phyloP scores from a whole-genome alignment of 2,888 invertebrate genomes.

The Parasteatoda lunata region DNA sequence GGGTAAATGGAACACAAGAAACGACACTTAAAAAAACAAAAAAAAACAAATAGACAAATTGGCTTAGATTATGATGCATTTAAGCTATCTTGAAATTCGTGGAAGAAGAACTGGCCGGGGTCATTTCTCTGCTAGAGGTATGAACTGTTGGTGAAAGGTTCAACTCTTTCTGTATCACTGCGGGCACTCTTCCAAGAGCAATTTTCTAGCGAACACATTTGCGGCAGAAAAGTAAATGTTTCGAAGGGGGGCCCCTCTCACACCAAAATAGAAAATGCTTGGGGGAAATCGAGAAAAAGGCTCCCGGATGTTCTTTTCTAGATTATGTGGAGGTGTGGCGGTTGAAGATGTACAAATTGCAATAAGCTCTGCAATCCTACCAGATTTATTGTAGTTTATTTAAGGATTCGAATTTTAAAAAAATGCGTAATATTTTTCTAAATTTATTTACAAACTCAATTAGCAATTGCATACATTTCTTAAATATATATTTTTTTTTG shows the following conservation, averaged over 20 bases:
- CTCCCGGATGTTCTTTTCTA: slow-evolving; percentile 52
- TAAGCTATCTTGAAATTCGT: background rate
- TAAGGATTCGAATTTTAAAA: no score
- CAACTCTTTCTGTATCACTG: slow-evolving; percentile 5
- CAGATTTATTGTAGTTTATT: background rate
- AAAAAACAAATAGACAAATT: no score
- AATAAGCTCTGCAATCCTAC: background rate
- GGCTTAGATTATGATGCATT: no score
- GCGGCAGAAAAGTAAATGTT: slow-evolving; percentile 28
- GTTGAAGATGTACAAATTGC: background rate
- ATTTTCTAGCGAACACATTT: slow-evolving; percentile 54
- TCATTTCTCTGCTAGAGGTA: background rate
- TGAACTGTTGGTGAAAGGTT: background rate
- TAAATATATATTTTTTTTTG: no score
- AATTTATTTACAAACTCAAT: no score
- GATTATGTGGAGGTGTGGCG: slow-evolving; percentile 14
- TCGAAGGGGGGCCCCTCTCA: slow-evolving; percentile 13
- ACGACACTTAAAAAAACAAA: no score
- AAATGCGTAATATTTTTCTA: no score
- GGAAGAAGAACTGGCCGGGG: background rate
- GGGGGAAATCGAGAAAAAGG: background rate
- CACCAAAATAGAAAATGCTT: slow-evolving; percentile 42
- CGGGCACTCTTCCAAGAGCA: slow-evolving; percentile 51
- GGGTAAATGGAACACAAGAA: no score
- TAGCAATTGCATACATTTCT: no score